A percentile compares a stretch with the other conserved stretches of the same genome.
Conservation (phyloP, 2,888 invertebrate genomes). For the Epistrophe eligans region DNA sequence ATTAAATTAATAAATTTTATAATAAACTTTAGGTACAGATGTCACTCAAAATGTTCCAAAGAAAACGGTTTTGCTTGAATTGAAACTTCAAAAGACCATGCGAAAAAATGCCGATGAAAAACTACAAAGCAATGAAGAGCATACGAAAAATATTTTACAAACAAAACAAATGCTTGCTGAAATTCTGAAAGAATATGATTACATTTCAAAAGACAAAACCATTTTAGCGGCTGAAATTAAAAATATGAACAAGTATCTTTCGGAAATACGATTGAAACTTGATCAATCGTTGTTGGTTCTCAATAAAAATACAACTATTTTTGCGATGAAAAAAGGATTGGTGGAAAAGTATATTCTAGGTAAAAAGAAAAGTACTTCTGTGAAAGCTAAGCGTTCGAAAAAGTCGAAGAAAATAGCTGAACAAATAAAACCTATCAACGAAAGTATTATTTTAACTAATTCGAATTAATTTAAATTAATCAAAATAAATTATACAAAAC, state of each 20-base stretch:
- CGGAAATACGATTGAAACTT: conserved; percentile 58
- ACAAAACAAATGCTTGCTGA: conserved; percentile 54
- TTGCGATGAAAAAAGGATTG: conserved; percentile 30
- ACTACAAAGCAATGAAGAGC: conserved; percentile 14
- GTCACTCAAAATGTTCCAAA: background rate
- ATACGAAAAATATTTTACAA: conserved; percentile 39
- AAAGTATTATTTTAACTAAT: conserved; percentile 6
- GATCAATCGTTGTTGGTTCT: conserved; percentile 53
- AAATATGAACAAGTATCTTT: conserved; percentile 59
- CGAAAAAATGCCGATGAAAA: conserved; percentile 22
- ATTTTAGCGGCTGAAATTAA: conserved; percentile 49
- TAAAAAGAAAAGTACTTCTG: background rate
- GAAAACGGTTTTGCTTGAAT: conserved; percentile 17
- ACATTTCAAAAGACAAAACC: conserved; percentile 53
- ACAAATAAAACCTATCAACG: background rate
- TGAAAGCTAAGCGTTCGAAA: background rate
- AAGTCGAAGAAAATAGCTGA: background rate
- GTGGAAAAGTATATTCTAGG: background rate
- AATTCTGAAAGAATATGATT: conserved; percentile 54
- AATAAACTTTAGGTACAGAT: background rate
- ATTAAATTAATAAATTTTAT: background rate
- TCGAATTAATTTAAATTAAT: background rate
- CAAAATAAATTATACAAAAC: background rate
- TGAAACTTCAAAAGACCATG: conserved; percentile 30
- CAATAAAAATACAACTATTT: conserved; percentile 51